Evolutionary conservation across 1,140 invertebrate species (phyloP).

Genomic region (Pogonognathellus flavescens): DNA sequence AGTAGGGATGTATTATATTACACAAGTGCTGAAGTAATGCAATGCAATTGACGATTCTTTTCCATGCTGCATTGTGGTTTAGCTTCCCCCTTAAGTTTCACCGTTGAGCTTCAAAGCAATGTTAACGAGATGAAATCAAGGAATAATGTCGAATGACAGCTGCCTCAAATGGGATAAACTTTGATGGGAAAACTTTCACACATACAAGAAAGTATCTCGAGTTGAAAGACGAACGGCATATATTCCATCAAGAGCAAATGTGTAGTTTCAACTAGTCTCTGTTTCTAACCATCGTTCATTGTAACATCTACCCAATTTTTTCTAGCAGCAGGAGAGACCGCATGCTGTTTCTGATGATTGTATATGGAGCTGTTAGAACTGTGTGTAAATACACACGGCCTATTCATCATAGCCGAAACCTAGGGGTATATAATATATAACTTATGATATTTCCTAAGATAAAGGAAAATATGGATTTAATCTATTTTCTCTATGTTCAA

Average conservation of each 20-base stretch:
- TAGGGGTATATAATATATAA: no score
- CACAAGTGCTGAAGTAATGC: background rate
- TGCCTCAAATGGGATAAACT: slow-evolving; percentile 55
- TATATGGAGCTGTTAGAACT: background rate
- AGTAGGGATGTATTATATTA: background rate
- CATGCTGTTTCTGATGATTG: background rate
- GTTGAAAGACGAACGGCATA: background rate
- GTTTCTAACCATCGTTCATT: no score
- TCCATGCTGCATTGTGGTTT: background rate
- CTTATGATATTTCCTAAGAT: no score
- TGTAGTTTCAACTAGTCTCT: no score
- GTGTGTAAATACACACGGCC: no score
- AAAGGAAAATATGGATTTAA: no score
- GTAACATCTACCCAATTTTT: background rate
- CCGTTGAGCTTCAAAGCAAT: slow-evolving; percentile 28
- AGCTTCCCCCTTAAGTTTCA: slow-evolving; percentile 1
- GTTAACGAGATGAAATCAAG: slow-evolving; percentile 57
- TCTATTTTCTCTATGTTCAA: no score
- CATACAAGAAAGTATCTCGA: slow-evolving; percentile 29
- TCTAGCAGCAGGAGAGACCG: background rate
- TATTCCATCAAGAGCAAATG: background rate
- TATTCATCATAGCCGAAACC: no score
- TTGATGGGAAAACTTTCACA: slow-evolving; percentile 58
- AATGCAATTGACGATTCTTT: slow-evolving; percentile 32
- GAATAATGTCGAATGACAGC: slow-evolving; percentile 57